Evolutionary conservation across 2,888 invertebrate species (phyloP).

Genomic region (Acleris cristana): DNA sequence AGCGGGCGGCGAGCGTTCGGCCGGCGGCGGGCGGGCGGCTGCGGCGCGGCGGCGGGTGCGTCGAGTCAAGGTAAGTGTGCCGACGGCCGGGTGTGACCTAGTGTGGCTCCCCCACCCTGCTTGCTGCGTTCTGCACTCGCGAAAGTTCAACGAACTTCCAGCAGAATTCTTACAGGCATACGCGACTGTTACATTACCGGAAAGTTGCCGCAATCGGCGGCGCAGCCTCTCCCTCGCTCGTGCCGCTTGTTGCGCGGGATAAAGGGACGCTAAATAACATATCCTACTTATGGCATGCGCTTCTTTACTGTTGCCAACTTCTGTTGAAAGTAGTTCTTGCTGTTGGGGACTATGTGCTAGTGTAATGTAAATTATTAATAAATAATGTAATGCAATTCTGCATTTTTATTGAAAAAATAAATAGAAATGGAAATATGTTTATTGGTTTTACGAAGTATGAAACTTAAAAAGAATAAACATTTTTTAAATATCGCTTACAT

Average conservation of each 20-base stretch:
- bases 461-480: too few relatives aligned
- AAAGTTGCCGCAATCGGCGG: constrained; percentile 74
- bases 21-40: constrained; percentile 47
- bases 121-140: constrained; percentile 80
- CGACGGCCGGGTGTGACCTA: constrained; percentile 82
- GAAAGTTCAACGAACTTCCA: constrained; percentile 80
- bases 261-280: constrained; percentile 11
- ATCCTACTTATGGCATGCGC: not conserved
- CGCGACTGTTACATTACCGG: constrained; percentile 82
- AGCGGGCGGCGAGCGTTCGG: constrained; percentile 50
- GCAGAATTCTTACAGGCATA: constrained; percentile 81
- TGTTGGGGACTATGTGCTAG: too few relatives aligned
- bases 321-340: too few relatives aligned
- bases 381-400: too few relatives aligned
- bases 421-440: too few relatives aligned
- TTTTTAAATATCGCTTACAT: too few relatives aligned
- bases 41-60: constrained; percentile 58
- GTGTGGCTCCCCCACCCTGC: constrained; percentile 76
- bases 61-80: constrained; percentile 83
- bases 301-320: not conserved
- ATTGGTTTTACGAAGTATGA: too few relatives aligned
- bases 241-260: constrained; percentile 9
- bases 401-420: too few relatives aligned
- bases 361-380: too few relatives aligned
- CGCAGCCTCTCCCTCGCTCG: constrained; percentile 18